phyloP scores from a whole-genome alignment of 2,888 invertebrate genomes.

The Aspidiotus destructor region DNA sequence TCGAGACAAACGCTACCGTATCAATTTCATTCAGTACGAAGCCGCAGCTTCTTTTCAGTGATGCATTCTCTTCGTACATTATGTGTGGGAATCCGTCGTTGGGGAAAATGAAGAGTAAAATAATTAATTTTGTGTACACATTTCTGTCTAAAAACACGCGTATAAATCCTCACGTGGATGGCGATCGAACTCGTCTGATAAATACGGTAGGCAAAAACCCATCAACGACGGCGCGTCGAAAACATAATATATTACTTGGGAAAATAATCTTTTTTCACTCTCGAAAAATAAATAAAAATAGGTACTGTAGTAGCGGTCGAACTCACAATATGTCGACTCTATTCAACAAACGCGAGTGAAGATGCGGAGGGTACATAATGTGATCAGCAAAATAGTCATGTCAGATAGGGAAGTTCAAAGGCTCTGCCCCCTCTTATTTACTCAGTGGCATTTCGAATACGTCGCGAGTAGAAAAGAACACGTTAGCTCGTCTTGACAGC shows the following conservation, averaged over 20 bases:
- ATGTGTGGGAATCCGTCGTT: too few relatives aligned
- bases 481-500: constrained; percentile 30
- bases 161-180: too few relatives aligned
- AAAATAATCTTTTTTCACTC: neutral
- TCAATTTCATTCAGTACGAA: too few relatives aligned
- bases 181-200: constrained; percentile 7
- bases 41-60: too few relatives aligned
- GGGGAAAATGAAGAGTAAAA: too few relatives aligned
- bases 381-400: constrained; percentile 22
- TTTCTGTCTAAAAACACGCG: too few relatives aligned
- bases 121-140: too few relatives aligned
- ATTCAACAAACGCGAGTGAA: too few relatives aligned
- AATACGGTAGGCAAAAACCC: constrained; percentile 21
- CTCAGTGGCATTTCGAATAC: constrained; percentile 11
- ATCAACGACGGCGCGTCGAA: neutral
- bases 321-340: too few relatives aligned
- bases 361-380: constrained; percentile 11
- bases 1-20: too few relatives aligned
- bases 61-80: too few relatives aligned
- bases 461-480: constrained; percentile 15
- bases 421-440: constrained; percentile 24
- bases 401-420: constrained; percentile 11
- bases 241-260: neutral
- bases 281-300: constrained; percentile 14
- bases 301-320: too few relatives aligned